Conservation (phyloP, 2,113 vertebrate genomes). For the Aleadryas rufinucha region DNA sequence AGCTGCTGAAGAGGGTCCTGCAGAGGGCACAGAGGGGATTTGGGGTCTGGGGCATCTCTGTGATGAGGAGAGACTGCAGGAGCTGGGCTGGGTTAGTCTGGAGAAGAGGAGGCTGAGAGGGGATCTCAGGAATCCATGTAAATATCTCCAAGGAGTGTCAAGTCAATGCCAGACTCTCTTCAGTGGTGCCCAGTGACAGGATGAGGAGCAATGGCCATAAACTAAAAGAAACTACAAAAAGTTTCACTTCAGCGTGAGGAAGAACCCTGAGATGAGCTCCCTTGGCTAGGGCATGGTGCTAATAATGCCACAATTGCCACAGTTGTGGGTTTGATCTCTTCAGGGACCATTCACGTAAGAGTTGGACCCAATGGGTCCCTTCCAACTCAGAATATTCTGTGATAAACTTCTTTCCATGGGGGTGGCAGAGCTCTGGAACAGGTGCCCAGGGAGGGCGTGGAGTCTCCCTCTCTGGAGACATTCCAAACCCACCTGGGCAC, state of each 20-base stretch:
- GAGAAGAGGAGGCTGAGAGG: not conserved
- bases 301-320: no score
- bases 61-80: not conserved
- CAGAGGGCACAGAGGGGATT: fast-evolving
- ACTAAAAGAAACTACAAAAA: not conserved
- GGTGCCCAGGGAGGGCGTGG: fast-evolving
- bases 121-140: not conserved
- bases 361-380: not conserved
- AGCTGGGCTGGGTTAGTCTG: not conserved
- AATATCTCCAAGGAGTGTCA: not conserved
- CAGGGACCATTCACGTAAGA: fast-evolving
- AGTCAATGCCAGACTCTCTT: not conserved
- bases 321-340: not conserved
- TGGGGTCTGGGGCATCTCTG: not conserved
- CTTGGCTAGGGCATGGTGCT: not conserved
- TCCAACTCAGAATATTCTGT: not conserved
- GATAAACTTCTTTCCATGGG: not conserved
- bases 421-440: not conserved
- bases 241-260: not conserved
- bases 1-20: not conserved
- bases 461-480: not conserved
- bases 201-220: not conserved
- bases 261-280: not conserved
- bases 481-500: not conserved
- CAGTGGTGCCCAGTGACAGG: not conserved